Conservation (phyloP, 2,797 vertebrate species). For the Phataginus tetradactyla region DNA sequence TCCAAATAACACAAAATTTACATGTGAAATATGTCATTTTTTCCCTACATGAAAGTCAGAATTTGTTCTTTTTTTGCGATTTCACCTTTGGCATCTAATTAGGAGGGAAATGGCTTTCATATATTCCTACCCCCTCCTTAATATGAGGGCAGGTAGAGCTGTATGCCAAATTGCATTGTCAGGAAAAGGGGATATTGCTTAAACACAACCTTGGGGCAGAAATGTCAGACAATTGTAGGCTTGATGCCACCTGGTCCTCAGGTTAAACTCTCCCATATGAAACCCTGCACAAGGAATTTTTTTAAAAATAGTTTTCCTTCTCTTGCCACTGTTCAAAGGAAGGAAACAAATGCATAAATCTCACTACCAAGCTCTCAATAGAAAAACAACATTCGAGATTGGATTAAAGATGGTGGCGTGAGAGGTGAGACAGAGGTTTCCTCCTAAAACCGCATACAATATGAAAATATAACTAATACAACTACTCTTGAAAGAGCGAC, state of each 20-base stretch:
- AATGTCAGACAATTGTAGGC: background rate
- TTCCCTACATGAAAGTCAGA: background rate
- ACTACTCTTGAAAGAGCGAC: no score
- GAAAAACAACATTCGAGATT: background rate
- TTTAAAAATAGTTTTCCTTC: background rate
- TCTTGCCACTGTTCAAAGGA: background rate
- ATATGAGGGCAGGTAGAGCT: background rate
- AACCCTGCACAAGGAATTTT: background rate
- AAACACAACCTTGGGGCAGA: background rate
- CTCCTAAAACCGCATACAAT: no score
- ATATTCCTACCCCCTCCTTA: background rate
- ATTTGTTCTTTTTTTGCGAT: background rate
- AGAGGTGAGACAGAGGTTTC: no score
- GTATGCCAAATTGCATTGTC: background rate
- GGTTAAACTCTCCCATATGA: slow-evolving; percentile 32
- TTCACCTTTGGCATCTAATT: background rate
- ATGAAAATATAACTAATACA: no score
- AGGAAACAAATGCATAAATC: slow-evolving; percentile 24
- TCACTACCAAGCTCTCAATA: background rate
- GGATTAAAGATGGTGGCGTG: no score
- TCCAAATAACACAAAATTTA: background rate
- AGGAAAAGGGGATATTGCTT: background rate
- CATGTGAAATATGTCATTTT: background rate
- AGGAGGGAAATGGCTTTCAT: background rate
- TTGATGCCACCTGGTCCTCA: background rate